phyloP scores from a whole-genome alignment of 2,888 invertebrate species.

The Hesperia comma region DNA sequence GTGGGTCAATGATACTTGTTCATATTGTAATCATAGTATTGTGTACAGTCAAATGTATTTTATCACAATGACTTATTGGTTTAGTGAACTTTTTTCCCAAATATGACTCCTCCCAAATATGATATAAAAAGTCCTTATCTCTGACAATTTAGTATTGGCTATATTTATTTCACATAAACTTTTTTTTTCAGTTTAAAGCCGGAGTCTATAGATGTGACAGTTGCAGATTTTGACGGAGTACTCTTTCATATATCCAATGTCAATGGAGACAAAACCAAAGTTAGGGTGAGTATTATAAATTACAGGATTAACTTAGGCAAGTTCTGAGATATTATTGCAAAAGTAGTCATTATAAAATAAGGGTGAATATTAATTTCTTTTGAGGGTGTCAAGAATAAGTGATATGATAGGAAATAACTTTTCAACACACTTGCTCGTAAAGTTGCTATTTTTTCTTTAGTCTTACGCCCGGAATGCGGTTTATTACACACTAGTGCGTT shows the following conservation, averaged over 20 bases:
- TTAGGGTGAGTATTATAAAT: slow-evolving; percentile 89
- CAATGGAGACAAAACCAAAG: slow-evolving; percentile 97
- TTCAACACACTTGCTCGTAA: too few relatives aligned
- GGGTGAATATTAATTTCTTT: too few relatives aligned
- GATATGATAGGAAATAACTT: too few relatives aligned
- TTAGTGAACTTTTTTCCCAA: not conserved
- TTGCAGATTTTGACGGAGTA: slow-evolving; percentile 99
- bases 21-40: slow-evolving; percentile 11
- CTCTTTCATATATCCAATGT: slow-evolving; percentile 99
- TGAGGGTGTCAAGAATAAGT: too few relatives aligned
- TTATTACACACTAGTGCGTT: too few relatives aligned
- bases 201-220: slow-evolving; percentile 96
- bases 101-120: too few relatives aligned
- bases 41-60: slow-evolving; percentile 16
- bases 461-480: too few relatives aligned
- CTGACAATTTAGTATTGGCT: not conserved
- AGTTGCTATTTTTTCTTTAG: too few relatives aligned
- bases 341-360: too few relatives aligned
- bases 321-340: too few relatives aligned
- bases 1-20: slow-evolving; percentile 34
- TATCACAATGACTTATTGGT: not conserved
- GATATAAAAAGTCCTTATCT: not conserved
- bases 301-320: too few relatives aligned
- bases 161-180: slow-evolving; percentile 5
- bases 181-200: slow-evolving; percentile 92